Conservation (phyloP, 2,113 vertebrate genomes). For the Rhegmatorhina hoffmannsi region DNA sequence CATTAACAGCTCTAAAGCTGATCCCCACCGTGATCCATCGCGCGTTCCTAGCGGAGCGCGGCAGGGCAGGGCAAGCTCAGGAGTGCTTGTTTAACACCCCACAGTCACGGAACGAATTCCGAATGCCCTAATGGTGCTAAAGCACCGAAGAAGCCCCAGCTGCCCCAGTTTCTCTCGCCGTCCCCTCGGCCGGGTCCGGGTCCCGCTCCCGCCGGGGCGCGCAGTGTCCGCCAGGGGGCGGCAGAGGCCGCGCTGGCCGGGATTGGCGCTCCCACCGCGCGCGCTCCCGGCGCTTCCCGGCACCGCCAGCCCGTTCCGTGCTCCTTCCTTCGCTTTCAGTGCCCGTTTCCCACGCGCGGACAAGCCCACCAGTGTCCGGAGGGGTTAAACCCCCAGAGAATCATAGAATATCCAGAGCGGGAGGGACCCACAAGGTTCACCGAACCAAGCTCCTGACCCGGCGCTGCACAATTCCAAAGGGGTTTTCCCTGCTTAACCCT, state of each 20-base stretch:
- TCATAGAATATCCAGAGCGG: not conserved
- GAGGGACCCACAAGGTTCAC: not conserved
- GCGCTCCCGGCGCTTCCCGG: fast-evolving
- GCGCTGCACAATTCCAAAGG: not conserved
- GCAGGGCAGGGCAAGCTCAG: not conserved
- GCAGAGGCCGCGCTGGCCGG: not conserved
- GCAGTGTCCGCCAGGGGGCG: constrained; percentile 12
- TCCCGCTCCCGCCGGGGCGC: not conserved
- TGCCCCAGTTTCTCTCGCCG: not conserved
- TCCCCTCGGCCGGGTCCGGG: too few species aligned
- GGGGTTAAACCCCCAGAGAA: not conserved
- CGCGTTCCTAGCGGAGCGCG: not conserved
- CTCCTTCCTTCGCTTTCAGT: fast-evolving
- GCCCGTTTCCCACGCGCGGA: fast-evolving
- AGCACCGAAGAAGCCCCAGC: not conserved
- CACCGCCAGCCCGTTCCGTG: not conserved
- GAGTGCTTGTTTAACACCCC: not conserved
- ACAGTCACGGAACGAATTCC: not conserved
- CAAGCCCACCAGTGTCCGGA: fast-evolving
- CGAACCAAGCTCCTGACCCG: not conserved
- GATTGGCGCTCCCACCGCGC: not conserved
- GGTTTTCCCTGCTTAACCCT: not conserved
- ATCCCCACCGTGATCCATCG: not conserved
- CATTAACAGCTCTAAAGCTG: not conserved
- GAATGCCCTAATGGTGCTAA: not conserved